Evolutionary conservation across 2,113 vertebrate species (phyloP), one percentile per base, ranked within the genome.

Genomic region (Sapayoa aenigma): DNA sequence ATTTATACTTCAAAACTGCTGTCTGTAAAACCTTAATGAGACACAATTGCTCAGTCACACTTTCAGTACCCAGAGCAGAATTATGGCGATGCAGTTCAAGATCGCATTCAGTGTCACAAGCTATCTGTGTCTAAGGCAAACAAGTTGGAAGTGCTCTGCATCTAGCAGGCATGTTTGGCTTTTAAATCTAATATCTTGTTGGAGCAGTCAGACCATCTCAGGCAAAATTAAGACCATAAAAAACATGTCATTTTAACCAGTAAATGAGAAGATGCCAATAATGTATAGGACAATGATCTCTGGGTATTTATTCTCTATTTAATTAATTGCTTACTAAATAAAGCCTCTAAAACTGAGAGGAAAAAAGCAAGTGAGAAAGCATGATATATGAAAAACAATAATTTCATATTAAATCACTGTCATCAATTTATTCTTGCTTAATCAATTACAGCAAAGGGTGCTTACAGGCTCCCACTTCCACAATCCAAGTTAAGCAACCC

Each of bases 1-100:
- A 79, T 87, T 93, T 95, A 73, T 76, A 30, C 50, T 73, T 90
- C 49, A 90, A 87, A 90, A 95, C 22, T 88, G 71, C 39, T 55
- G 59, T 66, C 46, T 66, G 59, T 69, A 84, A 90, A 85, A 91
- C 42, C 71, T 80, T 80, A 93, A 89, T 53, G 65, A 93, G 80
- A 37, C 47, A 73, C 71, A 80, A 87, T 62, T 80, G 46, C 55
- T 27, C 42, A 67, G 75, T 79, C 67, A 58, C 62, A 90, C 30
- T 89, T 87, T 62, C 56, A 78, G 46, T 73, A 94, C 50, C 55
- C 59, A 91, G 33, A 80, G 49, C 33, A 95, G 69, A 63, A 87
- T 87, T 91, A 88, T 2, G 3, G 67, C 56, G 50, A 58, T 37
- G 42, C 60, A 93, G 87, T 37, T 90, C 59, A 91, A 91, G 58